Evolutionary conservation across 37 sponge, comb jelly and placozoan genomes (phyloP), one percentile per base, ranked within the genome.

Genomic region (Aphrocallistes beatrix): DNA sequence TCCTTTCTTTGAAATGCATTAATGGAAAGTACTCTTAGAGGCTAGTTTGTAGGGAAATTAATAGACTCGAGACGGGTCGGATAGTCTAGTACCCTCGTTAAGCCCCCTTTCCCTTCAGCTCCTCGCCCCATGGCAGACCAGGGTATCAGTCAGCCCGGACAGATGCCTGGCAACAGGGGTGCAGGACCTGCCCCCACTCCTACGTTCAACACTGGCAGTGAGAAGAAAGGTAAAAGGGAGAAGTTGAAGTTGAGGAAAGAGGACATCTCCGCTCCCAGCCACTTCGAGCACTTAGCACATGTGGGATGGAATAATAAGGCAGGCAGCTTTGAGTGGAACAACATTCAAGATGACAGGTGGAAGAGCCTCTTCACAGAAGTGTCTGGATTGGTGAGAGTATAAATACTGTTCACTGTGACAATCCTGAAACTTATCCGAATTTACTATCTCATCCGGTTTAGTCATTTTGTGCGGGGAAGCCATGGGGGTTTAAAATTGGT

Each of bases 191-290:
- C 6, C 8, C 37, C 39, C 6, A 28, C 19, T 3, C 10, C 25
- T n/a, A 34, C 39, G 28, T 39, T 82, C 36, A 16, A 81, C 49
- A 42, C 39, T n/a, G 16, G 37, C 9, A 37, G 25, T 8, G 30
- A 23, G 28, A 84, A 84, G 51, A 51, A 51, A 34, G 38, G 83
- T 6, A 86, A 86, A 38, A 42, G 85, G 36, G 69, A 85, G 84
- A 89, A 81, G 81, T 86, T 85, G 81, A 91, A 91, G 50, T 39
- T 97, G 6, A 87, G 90, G 37, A 97, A 97, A 51, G 88, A 91
- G 16, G 98, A 93, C 48, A 97, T 97, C 32, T 90, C 93, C 23
- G 89, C 86, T 19, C 98, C 98, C 9, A 89, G 90, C 87, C 91
- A 97, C 81, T 89, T 89, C 81, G 90, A 89, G 23, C 96, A 95